phyloP scores from a whole-genome alignment of 2,888 invertebrate species.

The Oscheius myriophilus region DNA sequence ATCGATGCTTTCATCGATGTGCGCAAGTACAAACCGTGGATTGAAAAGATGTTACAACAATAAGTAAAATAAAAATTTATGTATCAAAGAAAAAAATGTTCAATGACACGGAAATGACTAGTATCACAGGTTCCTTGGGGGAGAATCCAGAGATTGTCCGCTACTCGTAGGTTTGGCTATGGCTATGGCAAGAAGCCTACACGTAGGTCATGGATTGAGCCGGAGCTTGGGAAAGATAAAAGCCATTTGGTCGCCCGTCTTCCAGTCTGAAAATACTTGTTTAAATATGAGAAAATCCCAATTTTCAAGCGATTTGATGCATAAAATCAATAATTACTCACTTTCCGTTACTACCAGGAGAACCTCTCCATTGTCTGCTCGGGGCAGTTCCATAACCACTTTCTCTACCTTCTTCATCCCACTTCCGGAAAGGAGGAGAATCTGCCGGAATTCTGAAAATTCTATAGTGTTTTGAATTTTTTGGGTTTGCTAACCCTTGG shows the following conservation, averaged over 20 bases:
- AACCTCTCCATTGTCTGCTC: constrained; percentile 53
- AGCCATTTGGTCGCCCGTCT: constrained; percentile 15
- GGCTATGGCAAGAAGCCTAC: constrained; percentile 25
- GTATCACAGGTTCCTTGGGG: constrained; percentile 19
- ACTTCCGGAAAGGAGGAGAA: constrained; percentile 23
- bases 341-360: constrained; percentile 48
- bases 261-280: constrained; percentile 15
- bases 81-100: too few species aligned
- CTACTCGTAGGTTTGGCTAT: constrained; percentile 6
- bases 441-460: constrained; percentile 20
- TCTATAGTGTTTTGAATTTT: too few species aligned
- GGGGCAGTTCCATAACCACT: constrained; percentile 59
- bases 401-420: constrained; percentile 48
- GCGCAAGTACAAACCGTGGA: too few species aligned
- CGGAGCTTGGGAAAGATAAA: constrained; percentile 13
- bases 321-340: constrained; percentile 1
- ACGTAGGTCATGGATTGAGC: constrained; percentile 54
- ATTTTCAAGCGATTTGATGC: not conserved
- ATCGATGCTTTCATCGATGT: too few species aligned
- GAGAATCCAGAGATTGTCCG: constrained; percentile 7
- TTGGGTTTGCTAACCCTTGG: constrained; percentile 24
- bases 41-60: too few species aligned
- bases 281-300: not conserved
- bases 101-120: constrained; percentile 28
- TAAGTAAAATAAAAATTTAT: too few species aligned